Evolutionary conservation across 1,140 invertebrate species (phyloP), one percentile per base, ranked within the genome.

Genomic region (Monomorium pharaonis): DNA sequence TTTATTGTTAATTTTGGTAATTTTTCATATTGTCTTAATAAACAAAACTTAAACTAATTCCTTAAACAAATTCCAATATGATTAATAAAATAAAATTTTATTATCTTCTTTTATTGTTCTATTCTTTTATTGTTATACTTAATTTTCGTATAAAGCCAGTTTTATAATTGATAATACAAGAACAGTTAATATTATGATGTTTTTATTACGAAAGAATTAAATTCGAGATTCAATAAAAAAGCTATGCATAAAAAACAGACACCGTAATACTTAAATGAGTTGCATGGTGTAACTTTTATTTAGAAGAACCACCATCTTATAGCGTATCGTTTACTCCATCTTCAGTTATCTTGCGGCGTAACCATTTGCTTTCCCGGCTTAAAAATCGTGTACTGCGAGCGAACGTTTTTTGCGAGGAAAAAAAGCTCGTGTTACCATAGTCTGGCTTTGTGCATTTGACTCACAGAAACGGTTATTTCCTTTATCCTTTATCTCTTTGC

Each of bases 381-480:
- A 74, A 58, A 56, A 72, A 72, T 56, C 24, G 65, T 44, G 67
- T 81, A 70, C 24, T 51, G 18, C 37, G 65, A 56, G 49, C 37
- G 12, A 81, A 81, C 24, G 42, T 2, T 33, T 37, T 37, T 65
- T 21, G 42, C 5, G 33, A 12, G 16, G 33, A 37, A 81, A 54
- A 69, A 83, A 58, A 58, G 14, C 6, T 47, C 5, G 18, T n/a
- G 74, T 74, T 83, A 74, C n/a, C 67, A 83, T 72, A 42, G 67
- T 58, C 51, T 83, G 27, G 78, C 78, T 44, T 24, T 51, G 51
- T 51, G 24, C 67, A 81, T 83, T 83, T 83, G 78, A 83, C 78
- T 83, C 51, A 83, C 78, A 83, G 67, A 83, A 83, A 83, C 72
- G 78, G 70, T 83, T 72, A 74, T 37, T 54, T 72, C 78, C 67